Conservation (phyloP, 2,797 vertebrate species). For the Leptoclinus maculatus region DNA sequence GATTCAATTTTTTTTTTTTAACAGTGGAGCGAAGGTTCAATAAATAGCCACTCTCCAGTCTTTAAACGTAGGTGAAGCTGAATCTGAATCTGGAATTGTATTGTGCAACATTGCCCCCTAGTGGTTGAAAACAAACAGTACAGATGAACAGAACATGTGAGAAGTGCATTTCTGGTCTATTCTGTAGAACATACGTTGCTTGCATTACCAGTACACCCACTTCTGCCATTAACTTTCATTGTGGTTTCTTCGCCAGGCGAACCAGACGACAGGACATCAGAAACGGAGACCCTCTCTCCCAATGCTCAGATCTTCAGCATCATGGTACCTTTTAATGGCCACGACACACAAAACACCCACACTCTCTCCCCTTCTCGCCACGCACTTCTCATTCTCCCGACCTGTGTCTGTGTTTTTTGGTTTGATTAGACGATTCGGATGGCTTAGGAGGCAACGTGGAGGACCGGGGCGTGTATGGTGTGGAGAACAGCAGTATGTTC, state of each 20-base stretch:
- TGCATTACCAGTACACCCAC: neutral
- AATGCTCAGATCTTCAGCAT: conserved; percentile 97
- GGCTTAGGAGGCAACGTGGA: conserved; percentile 85
- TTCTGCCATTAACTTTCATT: neutral
- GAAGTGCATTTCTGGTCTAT: neutral
- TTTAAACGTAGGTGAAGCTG: neutral
- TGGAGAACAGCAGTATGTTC: conserved; percentile 99
- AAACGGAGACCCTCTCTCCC: conserved; percentile 97
- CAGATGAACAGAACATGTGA: neutral
- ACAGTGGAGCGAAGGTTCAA: conserved; percentile 46
- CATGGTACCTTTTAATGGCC: conserved; percentile 83
- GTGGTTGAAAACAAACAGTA: conserved; percentile 52
- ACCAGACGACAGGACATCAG: conserved; percentile 97
- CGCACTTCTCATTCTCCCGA: neutral
- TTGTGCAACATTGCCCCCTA: conserved; percentile 76
- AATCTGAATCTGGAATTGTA: neutral
- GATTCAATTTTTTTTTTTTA: conserved; percentile 27
- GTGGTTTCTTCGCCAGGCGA: conserved; percentile 78
- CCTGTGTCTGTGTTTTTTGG: conserved; percentile 33
- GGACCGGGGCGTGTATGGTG: conserved; percentile 94
- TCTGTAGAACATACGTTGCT: neutral
- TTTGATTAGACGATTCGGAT: conserved; percentile 85
- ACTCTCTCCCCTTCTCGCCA: neutral
- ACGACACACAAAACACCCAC: no score
- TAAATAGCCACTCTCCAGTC: conserved; percentile 10